Evolutionary conservation across 2,797 vertebrate species (phyloP), one percentile per base, ranked within the genome.

Genomic region (Spinus olivaceus): DNA sequence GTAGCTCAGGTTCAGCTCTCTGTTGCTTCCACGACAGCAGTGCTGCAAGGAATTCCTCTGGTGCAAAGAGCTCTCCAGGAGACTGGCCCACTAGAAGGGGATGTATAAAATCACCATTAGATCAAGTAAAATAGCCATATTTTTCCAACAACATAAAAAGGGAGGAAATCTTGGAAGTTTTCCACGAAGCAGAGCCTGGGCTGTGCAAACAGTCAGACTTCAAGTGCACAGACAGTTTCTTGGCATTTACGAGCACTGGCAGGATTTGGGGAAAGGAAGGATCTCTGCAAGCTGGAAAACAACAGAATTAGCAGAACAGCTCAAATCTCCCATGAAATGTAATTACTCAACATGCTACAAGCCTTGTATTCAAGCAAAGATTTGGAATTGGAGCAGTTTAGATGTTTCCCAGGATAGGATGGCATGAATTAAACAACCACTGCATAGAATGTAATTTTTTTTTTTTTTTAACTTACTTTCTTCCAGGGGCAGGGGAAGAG

Each of bases 321-420:
- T 95, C 78, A 64, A 84, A 90, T 90, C 95, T 95, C 88, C 92
- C 92, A 80, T 92, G 89, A 94, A 96, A 93, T 90, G 80, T 59
- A 86, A 89, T 76, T 93, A 81, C 87, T 92, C 84, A 79, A 81
- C 76, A 49, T 59, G 83, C 61, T 90, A 76, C 93, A 90, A 86
- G 72, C 2, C 8, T 74, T 49, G 50, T 42, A 72, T 79, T 84
- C 83, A 72, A 21, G 92, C 82, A 91, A 19, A 69, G 91, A 64
- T 49, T 90, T 44, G 59, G 81, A 76, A 84, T 49, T 35, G 66
- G 73, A 79, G 70, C 28, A 72, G 51, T 81, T 59, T 2, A 63
- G 59, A 49, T 8, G 6, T 82, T 94, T 93, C 86, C 93, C 73
- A 91, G 87, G 69, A 17, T 9, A 32, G 5, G 24, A n/a, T 16